Percentiles rank a stretch among this genome's conserved stretches.
phyloP scores from a whole-genome alignment of 2,888 invertebrate genomes.

The Archaeoteleia sp. region DNA sequence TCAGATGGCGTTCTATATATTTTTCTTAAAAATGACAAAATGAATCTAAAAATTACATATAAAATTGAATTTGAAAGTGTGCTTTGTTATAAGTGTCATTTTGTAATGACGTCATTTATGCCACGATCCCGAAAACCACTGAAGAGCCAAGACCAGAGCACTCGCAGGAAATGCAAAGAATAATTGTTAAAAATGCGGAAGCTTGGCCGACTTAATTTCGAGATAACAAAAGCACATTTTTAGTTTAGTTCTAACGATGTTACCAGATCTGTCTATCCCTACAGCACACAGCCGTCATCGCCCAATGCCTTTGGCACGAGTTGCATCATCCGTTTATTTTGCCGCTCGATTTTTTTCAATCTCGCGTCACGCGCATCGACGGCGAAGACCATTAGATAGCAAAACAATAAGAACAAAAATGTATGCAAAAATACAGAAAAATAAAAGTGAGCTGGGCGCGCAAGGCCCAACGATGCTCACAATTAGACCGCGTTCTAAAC shows the following conservation, averaged over 20 bases:
- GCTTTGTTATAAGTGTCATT: no score
- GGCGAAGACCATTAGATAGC: constrained; percentile 61
- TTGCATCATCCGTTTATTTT: constrained; percentile 71
- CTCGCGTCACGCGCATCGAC: constrained; percentile 69
- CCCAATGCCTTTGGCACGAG: constrained; percentile 68
- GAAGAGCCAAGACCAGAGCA: constrained; percentile 27
- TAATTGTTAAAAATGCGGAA: constrained; percentile 24
- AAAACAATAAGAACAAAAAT: constrained; percentile 31
- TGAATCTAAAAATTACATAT: no score
- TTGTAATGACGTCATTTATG: no score
- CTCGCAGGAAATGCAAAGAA: constrained; percentile 23
- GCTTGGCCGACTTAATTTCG: constrained; percentile 32
- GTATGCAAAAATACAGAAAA: constrained; percentile 32
- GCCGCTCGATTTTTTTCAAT: constrained; percentile 65
- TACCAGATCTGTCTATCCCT: constrained; percentile 72
- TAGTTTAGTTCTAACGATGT: constrained; percentile 52
- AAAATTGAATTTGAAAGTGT: no score
- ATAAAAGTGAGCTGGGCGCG: constrained; percentile 72
- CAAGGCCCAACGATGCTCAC: constrained; percentile 72
- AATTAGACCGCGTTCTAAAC: constrained; percentile 74
- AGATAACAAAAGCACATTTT: constrained; percentile 46
- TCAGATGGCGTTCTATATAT: no score
- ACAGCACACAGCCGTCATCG: constrained; percentile 72
- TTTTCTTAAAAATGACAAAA: no score
- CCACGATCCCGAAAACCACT: constrained; percentile 11